Evolutionary conservation across 2,888 invertebrate genomes (phyloP), one percentile per base, ranked within the genome.

Genomic region (Aradus depressus): DNA sequence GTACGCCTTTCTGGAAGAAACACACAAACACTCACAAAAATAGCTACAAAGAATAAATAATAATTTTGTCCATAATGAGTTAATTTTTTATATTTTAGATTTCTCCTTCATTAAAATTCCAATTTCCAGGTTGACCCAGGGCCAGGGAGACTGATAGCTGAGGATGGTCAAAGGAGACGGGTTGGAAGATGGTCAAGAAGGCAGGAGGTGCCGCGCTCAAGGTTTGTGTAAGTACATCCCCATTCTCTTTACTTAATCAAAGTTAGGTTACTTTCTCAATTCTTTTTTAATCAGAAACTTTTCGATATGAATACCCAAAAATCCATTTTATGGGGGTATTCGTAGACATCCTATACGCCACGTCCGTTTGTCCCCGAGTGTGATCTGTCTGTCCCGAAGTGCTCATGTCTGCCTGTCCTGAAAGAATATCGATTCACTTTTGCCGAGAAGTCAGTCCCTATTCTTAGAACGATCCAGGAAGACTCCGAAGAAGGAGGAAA

Each of bases 181-280:
- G 25, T 47, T 43, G 56, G 55, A 28, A 49, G 58, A 49, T 58
- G 58, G 58, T 56, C 56, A 10, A 50, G 50, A 26, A 44, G 58
- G 21, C 54, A 43, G 34, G 56, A 56, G 8, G 28, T 39, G n/a
- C 19, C 28, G 31, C 41, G 16, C 19, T 52, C 28, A 10, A 38
- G 53, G 44, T 26, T 49, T 23, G 28, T 50, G 53, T 56, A 28
- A 51, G 56, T 56, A 50, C 14, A n/a, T 44, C 10, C 5, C 2
- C 35, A 35, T n/a, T 10, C 6, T 35, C 10, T 14, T 14, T 14
- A 35, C 10, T 5, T 35, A 35, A n/a, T 35, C 16, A n/a, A 10
- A n/a, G 6, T 35, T 35, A 35, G 14, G 6, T 14, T 6, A 14
- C 16, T n/a, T 10, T 35, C 6, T n/a, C 6, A 35, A 10, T 35